Conservation (phyloP, 2,113 vertebrate genomes). For the Columbina picui region DNA sequence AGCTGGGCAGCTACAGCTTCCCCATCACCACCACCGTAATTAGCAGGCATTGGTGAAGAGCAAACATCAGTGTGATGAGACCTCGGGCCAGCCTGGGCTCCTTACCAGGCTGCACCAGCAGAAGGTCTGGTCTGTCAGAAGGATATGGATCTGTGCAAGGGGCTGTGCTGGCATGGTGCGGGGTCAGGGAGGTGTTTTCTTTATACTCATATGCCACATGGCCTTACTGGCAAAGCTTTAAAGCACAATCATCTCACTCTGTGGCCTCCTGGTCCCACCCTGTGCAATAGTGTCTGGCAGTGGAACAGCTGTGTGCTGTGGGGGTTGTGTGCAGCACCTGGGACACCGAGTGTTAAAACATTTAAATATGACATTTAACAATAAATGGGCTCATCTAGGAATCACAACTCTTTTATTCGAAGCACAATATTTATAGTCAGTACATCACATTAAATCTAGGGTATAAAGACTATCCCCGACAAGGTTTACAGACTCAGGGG, state of each 20-base stretch:
- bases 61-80: neutral
- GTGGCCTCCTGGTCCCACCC: accelerated
- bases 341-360: neutral
- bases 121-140: neutral
- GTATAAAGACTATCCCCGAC: neutral
- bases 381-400: neutral
- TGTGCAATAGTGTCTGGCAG: neutral
- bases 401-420: constrained; percentile 40
- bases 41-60: neutral
- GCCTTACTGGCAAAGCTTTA: neutral
- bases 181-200: neutral
- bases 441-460: neutral
- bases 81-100: neutral
- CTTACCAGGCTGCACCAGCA: accelerated
- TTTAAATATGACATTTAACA: constrained; percentile 18
- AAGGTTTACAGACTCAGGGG: neutral
- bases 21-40: neutral
- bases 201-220: accelerated
- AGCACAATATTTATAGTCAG: constrained; percentile 41
- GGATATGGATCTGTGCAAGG: neutral
- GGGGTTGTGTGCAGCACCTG: neutral
- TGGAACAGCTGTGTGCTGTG: accelerated
- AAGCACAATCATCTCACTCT: neutral
- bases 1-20: neutral
- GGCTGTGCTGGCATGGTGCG: accelerated